Evolutionary conservation across 2,113 vertebrate species (phyloP).

Genomic region (Accipiter cooperii): DNA sequence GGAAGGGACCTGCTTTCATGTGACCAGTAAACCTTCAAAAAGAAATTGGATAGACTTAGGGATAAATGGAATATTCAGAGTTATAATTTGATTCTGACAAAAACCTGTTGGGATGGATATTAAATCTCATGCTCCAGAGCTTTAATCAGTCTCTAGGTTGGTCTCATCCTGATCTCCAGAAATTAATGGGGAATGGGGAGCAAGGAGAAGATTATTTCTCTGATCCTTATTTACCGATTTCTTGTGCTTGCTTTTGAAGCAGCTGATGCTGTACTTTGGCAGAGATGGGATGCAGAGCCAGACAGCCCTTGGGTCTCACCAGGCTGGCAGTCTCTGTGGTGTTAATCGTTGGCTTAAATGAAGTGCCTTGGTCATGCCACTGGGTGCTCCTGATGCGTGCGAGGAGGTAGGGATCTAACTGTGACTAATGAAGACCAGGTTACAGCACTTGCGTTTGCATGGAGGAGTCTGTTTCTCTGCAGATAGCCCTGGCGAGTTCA

Average conservation of each 20-base stretch:
- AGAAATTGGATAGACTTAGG: background rate
- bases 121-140: background rate
- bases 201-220: background rate
- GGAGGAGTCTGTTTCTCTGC: background rate
- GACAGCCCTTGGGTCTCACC: background rate
- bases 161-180: background rate
- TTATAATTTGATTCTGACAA: background rate
- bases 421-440: background rate
- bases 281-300: background rate
- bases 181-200: background rate
- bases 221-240: background rate
- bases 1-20: background rate
- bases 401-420: background rate
- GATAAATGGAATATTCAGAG: background rate
- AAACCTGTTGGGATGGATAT: background rate
- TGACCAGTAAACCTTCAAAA: background rate
- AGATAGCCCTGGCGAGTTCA: fast-evolving
- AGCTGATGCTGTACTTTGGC: background rate
- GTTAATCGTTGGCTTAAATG: background rate
- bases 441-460: fast-evolving
- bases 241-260: background rate
- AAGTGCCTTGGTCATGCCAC: fast-evolving
- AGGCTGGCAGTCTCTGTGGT: background rate
- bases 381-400: fast-evolving
- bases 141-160: background rate